phyloP scores from a whole-genome alignment of 2,113 vertebrate genomes.

The Aldabrachelys gigantea region DNA sequence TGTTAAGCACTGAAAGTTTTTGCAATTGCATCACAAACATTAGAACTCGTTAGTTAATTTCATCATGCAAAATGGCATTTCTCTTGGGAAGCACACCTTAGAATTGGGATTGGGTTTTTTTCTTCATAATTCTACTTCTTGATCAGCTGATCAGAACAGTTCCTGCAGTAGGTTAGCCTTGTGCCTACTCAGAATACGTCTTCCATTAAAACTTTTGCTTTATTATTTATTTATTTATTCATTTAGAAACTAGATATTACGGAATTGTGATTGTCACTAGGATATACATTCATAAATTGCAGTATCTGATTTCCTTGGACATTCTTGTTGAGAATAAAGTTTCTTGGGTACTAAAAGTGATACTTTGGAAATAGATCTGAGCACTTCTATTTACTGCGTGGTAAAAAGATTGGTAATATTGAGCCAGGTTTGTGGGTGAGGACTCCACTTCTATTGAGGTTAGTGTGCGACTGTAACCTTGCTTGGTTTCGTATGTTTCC shows the following conservation, averaged over 20 bases:
- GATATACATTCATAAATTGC: not conserved
- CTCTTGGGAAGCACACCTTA: not conserved
- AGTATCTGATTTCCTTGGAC: not conserved
- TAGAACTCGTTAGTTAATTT: not conserved
- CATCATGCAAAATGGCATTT: not conserved
- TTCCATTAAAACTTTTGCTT: not conserved
- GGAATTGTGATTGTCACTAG: not conserved
- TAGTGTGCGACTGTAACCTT: accelerated
- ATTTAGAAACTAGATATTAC: not conserved
- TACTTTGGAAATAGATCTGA: not conserved
- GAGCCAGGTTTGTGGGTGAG: not conserved
- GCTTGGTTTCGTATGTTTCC: not conserved
- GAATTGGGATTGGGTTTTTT: not conserved
- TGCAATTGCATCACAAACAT: not conserved
- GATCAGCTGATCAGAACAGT: not conserved
- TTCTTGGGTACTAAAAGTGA: not conserved
- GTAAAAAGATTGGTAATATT: not conserved
- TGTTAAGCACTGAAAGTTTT: not conserved
- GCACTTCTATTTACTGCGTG: not conserved
- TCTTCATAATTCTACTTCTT: not conserved
- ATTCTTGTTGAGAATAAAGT: not conserved
- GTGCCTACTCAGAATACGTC: not conserved
- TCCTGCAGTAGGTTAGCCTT: not conserved
- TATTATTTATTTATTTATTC: not conserved
- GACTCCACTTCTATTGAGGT: not conserved